Evolutionary conservation across 2,888 invertebrate species (phyloP), one percentile per base, ranked within the genome.

Genomic region (Germaria angustata): DNA sequence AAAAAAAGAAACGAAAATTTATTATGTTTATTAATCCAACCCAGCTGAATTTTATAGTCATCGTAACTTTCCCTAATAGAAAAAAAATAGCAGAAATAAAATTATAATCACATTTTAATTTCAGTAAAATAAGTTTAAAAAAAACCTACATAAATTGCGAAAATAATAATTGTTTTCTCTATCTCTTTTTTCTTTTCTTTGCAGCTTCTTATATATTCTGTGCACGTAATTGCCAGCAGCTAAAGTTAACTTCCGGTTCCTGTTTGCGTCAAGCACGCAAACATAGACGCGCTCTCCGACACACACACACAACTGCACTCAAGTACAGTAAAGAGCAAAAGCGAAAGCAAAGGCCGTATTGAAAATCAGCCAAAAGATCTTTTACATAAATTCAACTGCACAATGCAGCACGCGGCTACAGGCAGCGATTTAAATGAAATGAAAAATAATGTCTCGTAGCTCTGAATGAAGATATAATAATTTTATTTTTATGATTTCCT

Each of bases 161-260:
- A 66, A 71, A 68, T 39, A 75, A 46, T 66, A 57, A 65, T 75
- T 46, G 34, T 65, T 66, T 75, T 66, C 36, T 46, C 39, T 57
- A 46, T 65, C 15, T 36, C 32, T 77, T 28, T 77, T 22, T 46
- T n/a, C n/a, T 13, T 72, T 36, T 49, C 36, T 51, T 55, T 68
- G 8, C 61, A 68, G 78, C 57, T 57, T 68, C 65, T 82, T 76
- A 53, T 69, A 71, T 59, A 82, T 82, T 79, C 82, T 72, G 51
- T 71, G 71, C 82, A 82, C 82, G 79, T 82, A 79, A 66, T 75
- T 66, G 76, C 79, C 69, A 75, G 68, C 75, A 78, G 49, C 78
- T 69, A 79, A 79, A 51, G 51, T 79, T 44, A 44, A 76, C 65
- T 71, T 82, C 82, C 82, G 81, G 78, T 82, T 82, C 69, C 78